These are phyloP conservation scores for Torymus aiolomorphi DNA, from an alignment of 2,888 invertebrate species.

Conservation along the genomic window DNA sequence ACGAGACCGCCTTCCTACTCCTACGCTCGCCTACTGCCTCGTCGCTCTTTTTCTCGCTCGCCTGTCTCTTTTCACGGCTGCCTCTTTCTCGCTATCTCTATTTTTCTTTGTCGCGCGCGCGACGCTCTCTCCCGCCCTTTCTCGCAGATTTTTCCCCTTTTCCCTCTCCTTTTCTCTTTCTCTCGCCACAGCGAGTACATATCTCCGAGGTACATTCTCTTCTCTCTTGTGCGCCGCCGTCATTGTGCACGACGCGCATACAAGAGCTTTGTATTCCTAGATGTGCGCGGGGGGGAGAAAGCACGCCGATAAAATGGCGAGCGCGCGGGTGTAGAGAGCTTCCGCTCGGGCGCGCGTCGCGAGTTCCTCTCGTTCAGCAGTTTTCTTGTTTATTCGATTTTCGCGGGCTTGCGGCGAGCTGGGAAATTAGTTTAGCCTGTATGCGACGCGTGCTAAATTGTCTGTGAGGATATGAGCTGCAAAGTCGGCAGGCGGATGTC, in stretches of 20 bases:
- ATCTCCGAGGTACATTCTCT: background rate
- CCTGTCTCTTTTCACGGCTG: constrained; percentile 54
- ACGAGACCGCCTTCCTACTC: constrained; percentile 72
- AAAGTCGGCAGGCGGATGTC: too few species aligned
- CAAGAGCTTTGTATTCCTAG: constrained; percentile 30
- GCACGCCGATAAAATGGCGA: constrained; percentile 69
- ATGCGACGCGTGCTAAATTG: too few species aligned
- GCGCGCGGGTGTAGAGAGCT: constrained; percentile 53
- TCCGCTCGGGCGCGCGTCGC: too few species aligned
- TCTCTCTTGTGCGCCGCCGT: background rate
- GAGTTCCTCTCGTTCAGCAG: too few species aligned
- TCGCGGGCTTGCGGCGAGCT: too few species aligned
- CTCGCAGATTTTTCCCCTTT: constrained; percentile 29
- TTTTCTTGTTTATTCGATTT: too few species aligned
- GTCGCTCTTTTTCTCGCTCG: constrained; percentile 32
- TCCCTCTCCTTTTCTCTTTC: constrained; percentile 6
- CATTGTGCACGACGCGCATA: background rate
- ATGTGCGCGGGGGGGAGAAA: constrained; percentile 2
- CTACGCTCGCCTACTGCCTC: constrained; percentile 61
- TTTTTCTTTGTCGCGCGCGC: constrained; percentile 14
- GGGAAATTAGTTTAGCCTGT: too few species aligned
- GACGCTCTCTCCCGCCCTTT: too few species aligned
- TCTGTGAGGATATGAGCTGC: too few species aligned
- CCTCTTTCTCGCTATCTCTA: constrained; percentile 16
- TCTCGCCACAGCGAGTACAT: background rate